Conservation (phyloP, 2,888 invertebrate genomes). For the Lithophane leautieri region DNA sequence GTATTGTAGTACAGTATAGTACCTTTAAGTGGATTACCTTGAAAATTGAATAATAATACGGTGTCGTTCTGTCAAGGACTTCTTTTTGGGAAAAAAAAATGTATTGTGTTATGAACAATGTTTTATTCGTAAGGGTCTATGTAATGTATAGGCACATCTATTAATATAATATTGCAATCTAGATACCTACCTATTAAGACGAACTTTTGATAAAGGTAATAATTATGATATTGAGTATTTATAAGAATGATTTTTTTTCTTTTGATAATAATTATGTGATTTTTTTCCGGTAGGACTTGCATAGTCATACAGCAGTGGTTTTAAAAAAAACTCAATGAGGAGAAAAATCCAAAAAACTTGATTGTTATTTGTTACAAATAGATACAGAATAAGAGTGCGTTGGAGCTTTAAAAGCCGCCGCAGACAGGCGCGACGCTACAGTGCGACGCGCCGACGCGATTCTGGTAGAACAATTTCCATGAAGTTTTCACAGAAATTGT, state of each 20-base stretch:
- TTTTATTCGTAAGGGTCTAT: not conserved
- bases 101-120: not conserved
- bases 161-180: not conserved
- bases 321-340: conserved; percentile 1
- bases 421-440: not conserved
- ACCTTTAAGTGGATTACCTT: conserved; percentile 47
- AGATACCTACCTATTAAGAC: not conserved
- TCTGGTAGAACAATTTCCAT: not conserved
- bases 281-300: conserved; percentile 11
- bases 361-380: not conserved
- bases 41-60: conserved; percentile 34
- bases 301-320: not conserved
- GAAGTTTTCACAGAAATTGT: not conserved
- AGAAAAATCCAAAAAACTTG: not conserved
- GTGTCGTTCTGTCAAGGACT: conserved; percentile 17
- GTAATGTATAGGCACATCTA: too few relatives aligned
- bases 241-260: not conserved
- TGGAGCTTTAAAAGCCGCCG: not conserved
- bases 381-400: not conserved
- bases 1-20: conserved; percentile 1
- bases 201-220: not conserved
- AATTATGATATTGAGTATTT: not conserved
- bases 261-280: not conserved
- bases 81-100: conserved; percentile 18
- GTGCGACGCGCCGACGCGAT: not conserved